phyloP scores from a whole-genome alignment of 2,113 vertebrate species.

The Syrrhaptes paradoxus region DNA sequence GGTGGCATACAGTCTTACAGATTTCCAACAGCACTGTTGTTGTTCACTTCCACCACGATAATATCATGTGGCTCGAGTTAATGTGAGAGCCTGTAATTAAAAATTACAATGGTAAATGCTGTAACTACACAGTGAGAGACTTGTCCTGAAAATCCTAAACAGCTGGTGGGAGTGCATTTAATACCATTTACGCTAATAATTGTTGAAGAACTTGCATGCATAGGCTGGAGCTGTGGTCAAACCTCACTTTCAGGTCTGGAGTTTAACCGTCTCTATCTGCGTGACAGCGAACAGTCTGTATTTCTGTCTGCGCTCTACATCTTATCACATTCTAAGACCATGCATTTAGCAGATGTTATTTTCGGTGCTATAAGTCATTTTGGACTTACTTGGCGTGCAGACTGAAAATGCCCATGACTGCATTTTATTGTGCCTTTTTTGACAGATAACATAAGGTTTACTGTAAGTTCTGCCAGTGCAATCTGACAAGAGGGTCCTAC shows the following conservation, averaged over 20 bases:
- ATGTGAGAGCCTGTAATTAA: constrained; percentile 50
- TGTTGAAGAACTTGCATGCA: constrained; percentile 20
- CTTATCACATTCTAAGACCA: neutral
- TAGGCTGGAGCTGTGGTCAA: constrained; percentile 21
- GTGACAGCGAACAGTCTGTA: neutral
- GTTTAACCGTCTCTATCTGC: neutral
- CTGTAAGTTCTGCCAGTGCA: neutral
- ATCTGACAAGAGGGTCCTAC: neutral
- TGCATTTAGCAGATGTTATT: constrained; percentile 31
- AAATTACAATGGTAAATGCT: constrained; percentile 53
- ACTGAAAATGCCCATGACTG: neutral
- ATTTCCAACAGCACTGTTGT: neutral
- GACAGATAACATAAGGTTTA: neutral
- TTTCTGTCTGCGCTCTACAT: constrained; percentile 6
- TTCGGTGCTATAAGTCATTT: neutral
- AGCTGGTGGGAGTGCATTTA: constrained; percentile 15
- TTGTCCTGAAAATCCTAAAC: constrained; percentile 58
- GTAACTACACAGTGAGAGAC: constrained; percentile 44
- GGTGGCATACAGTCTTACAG: neutral
- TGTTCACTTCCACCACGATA: neutral
- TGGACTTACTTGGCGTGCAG: neutral
- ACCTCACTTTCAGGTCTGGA: constrained; percentile 52
- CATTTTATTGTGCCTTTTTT: neutral
- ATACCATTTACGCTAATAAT: constrained; percentile 43
- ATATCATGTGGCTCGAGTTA: constrained; percentile 50